Base-by-base conservation (phyloP, 2,797 vertebrate species). In the Spinus olivaceus region DNA sequence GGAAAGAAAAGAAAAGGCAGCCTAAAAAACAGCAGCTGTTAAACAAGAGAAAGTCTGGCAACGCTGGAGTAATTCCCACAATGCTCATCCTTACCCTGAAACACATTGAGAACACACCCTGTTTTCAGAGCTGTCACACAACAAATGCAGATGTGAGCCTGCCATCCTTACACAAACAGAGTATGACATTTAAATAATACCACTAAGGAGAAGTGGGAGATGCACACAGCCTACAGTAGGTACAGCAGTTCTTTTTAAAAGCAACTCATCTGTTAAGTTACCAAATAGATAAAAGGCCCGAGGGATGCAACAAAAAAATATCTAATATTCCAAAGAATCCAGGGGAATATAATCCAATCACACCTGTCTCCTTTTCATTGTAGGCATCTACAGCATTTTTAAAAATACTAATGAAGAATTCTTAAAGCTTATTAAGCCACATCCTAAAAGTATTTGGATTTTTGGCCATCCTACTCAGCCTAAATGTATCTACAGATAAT, bases 41-140 rank as follows among this genome's bases (percentile, higher is more conserved):
- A 89, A 95, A 92, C 49, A 90, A 65, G 51, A 89, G 49, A 71
- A 91, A 88, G 25, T 18, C 72, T 86, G 54, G 66, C 35, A 91
- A n/a, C 69, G 88, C 67, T 79, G 69, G 59, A 90, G 76, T 56
- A 81, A 95, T 81, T 92, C 76, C 54, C 91, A 92, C 76, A 82
- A 41, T 78, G 76, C 65, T 87, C 79, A 83, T 76, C 72, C 6
- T 0, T 90, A 66, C 76, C 69, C 92, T 70, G 89, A 93, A 83
- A 89, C 50, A 41, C n/a, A 3, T 39, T 93, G 44, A 72, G 81
- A 88, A 86, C 82, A 91, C 89, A 88, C 73, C 86, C 76, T 85
- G 79, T 86, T 96, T 94, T 83, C 89, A 91, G 91, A 94, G 91
- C 91, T 92, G 94, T 91, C 94, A 94, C 89, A 89, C 79, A 91